phyloP scores from a whole-genome alignment of 2,888 invertebrate genomes.

The Zaprionus obscuricornis region DNA sequence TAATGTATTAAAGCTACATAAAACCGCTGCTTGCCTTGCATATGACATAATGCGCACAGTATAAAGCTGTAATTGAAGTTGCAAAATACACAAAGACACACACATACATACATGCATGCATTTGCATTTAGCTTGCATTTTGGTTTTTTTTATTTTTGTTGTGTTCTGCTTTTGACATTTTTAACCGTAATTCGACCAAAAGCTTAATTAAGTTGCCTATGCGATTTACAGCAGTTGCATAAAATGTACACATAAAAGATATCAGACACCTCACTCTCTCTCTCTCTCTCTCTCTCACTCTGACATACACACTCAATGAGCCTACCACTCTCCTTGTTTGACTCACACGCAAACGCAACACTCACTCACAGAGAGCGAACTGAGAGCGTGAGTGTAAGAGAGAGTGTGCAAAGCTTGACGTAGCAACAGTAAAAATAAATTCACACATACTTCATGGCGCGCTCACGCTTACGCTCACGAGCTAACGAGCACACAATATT shows the following conservation, averaged over 20 bases:
- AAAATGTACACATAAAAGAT: conserved; percentile 14
- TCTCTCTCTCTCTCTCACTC: no score
- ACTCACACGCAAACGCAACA: neutral
- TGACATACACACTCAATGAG: no score
- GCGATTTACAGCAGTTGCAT: conserved; percentile 32
- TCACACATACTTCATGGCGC: conserved; percentile 67
- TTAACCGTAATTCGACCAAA: conserved; percentile 29
- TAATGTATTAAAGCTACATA: conserved; percentile 23
- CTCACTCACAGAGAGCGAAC: neutral
- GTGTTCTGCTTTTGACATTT: conserved; percentile 10
- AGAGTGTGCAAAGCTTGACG: conserved; percentile 33
- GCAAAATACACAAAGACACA: no score
- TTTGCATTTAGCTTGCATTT: conserved; percentile 1
- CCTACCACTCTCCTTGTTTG: conserved; percentile 1
- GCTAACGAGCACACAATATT: neutral
- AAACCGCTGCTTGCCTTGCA: conserved; percentile 42
- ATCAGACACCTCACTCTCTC: no score
- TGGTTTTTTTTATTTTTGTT: neutral
- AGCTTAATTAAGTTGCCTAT: conserved; percentile 32
- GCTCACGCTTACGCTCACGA: conserved; percentile 26
- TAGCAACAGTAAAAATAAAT: conserved; percentile 45
- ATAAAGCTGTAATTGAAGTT: conserved; percentile 19
- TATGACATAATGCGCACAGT: conserved; percentile 50
- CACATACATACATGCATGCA: neutral
- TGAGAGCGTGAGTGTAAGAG: neutral